Percentiles rank a stretch among this genome's conserved stretches.
phyloP scores from a whole-genome alignment of 2,113 vertebrate species.

The Typhlomys cinereus region DNA sequence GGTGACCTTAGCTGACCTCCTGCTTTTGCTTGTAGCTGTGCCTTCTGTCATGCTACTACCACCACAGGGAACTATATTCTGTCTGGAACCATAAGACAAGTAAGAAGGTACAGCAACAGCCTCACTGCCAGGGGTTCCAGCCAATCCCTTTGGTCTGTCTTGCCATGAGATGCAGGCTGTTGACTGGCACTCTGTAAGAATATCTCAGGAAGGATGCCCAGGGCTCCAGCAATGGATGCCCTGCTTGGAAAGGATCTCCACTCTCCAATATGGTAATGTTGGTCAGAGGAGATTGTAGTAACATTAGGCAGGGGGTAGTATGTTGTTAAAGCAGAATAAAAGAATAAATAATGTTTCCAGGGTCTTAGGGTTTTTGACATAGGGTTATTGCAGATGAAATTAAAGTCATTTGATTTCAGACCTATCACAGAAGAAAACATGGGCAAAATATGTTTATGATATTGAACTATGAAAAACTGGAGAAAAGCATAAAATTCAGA shows the following conservation, averaged over 20 bases:
- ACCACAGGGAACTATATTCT: no score
- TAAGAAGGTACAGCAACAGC: no score
- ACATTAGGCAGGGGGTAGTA: not conserved
- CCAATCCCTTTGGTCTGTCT: not conserved
- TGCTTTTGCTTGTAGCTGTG: no score
- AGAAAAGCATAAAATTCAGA: not conserved
- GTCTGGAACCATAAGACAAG: no score
- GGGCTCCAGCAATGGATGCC: not conserved
- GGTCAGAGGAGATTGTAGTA: accelerated
- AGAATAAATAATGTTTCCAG: not conserved
- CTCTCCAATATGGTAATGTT: accelerated
- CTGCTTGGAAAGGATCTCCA: not conserved
- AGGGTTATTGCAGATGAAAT: not conserved
- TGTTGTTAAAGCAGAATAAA: not conserved
- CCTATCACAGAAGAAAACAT: not conserved
- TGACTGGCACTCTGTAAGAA: not conserved
- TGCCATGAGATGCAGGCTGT: not conserved
- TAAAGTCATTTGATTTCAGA: not conserved
- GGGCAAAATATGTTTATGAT: not conserved
- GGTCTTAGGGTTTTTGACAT: not conserved
- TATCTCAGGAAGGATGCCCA: not conserved
- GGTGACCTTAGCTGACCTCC: no score
- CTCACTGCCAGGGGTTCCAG: not conserved
- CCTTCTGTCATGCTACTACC: no score
- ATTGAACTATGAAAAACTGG: not conserved